phyloP scores from a whole-genome alignment of 2,888 invertebrate species.

The Bellardia bayeri region DNA sequence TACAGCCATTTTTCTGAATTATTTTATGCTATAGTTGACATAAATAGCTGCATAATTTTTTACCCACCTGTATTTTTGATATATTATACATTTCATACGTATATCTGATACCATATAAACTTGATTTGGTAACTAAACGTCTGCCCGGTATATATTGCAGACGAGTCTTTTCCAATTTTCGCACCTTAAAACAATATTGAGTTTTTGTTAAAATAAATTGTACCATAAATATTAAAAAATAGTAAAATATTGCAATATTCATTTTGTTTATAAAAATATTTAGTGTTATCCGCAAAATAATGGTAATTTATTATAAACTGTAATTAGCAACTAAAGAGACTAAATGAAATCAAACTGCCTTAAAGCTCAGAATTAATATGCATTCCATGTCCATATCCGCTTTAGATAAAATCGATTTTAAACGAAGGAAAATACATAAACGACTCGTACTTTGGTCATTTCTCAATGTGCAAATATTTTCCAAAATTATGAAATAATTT shows the following conservation, averaged over 20 bases:
- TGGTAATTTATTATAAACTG: background rate
- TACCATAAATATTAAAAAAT: background rate
- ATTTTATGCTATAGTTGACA: too few species aligned
- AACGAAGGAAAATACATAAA: too few species aligned
- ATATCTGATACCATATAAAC: background rate
- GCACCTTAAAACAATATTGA: constrained; percentile 16
- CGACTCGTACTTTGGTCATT: too few species aligned
- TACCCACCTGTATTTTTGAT: constrained; percentile 40
- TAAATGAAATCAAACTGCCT: background rate
- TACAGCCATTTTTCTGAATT: too few species aligned
- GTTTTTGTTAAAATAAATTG: background rate
- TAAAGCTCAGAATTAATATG: too few species aligned
- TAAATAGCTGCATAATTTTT: background rate
- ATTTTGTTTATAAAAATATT: background rate
- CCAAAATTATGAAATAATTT: too few species aligned
- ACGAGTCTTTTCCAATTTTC: constrained; percentile 29
- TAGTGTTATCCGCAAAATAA: too few species aligned
- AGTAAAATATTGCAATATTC: background rate
- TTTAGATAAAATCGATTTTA: too few species aligned
- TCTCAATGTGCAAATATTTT: too few species aligned
- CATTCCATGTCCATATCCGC: too few species aligned
- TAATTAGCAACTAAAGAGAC: background rate
- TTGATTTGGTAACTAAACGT: constrained; percentile 21
- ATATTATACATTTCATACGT: constrained; percentile 19
- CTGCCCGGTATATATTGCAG: constrained; percentile 28